Percentiles rank a stretch among this genome's conserved stretches.
phyloP scores from a whole-genome alignment of 2,797 vertebrate species.

The Philypnodon macrostomus region DNA sequence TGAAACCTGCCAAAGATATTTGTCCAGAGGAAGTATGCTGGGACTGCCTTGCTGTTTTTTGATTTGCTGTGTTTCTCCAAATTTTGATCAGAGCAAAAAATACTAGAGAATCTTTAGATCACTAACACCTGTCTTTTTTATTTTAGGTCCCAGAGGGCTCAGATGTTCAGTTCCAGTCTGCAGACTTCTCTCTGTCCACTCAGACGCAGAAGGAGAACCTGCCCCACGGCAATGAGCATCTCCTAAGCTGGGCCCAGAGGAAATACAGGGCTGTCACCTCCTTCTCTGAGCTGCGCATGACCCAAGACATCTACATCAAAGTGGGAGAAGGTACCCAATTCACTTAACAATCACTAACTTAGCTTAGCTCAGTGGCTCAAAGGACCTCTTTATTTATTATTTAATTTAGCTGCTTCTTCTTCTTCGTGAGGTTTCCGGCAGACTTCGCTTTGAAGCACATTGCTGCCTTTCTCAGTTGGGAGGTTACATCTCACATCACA shows the following conservation, averaged over 20 bases:
- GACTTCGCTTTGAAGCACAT: too few relatives aligned
- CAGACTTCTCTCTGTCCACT: constrained; percentile 83
- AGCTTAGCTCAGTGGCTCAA: constrained; percentile 40
- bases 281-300: constrained; percentile 93
- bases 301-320: constrained; percentile 93
- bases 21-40: too few relatives aligned
- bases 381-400: constrained; percentile 34
- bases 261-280: constrained; percentile 91
- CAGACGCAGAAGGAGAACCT: constrained; percentile 76
- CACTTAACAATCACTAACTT: too few relatives aligned
- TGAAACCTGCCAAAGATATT: too few relatives aligned
- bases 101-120: constrained; percentile 10
- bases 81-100: too few relatives aligned
- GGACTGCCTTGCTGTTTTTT: too few relatives aligned
- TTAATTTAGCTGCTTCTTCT: constrained; percentile 40
- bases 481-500: too few relatives aligned
- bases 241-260: constrained; percentile 88
- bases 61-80: too few relatives aligned
- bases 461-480: too few relatives aligned
- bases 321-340: constrained; percentile 88
- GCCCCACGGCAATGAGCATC: constrained; percentile 86
- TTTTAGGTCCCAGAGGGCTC: constrained; percentile 86
- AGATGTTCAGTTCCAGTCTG: constrained; percentile 79
- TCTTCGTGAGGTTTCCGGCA: too few relatives aligned
- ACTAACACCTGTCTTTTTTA: constrained; percentile 25